These are phyloP conservation scores for Venustaconcha ellipsiformis DNA, from an alignment of 1,140 invertebrate genomes.

Conservation along the genomic window DNA sequence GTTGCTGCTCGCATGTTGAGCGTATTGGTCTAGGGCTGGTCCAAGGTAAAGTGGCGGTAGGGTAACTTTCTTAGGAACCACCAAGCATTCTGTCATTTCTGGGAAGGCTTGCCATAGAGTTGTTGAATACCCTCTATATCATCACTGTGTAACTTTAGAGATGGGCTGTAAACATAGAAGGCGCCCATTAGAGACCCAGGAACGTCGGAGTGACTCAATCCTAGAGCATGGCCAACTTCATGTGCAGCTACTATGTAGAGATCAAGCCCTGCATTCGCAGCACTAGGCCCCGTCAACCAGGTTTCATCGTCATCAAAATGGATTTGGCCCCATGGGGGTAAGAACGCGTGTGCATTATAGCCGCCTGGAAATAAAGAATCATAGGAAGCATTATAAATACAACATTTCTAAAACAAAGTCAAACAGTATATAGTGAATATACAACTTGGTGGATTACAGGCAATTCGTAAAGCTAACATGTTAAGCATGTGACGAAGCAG, in stretches of 20 bases:
- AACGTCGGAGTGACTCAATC: slow-evolving; percentile 34
- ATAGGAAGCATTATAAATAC: too few species aligned
- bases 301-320: slow-evolving; percentile 62
- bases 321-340: slow-evolving; percentile 74
- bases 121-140: slow-evolving; percentile 84
- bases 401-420: too few species aligned
- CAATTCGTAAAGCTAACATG: too few species aligned
- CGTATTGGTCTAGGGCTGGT: too few species aligned
- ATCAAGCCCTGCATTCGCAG: slow-evolving; percentile 1
- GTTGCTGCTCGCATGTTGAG: too few species aligned
- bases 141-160: slow-evolving; percentile 80
- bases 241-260: slow-evolving; percentile 40
- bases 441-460: too few species aligned
- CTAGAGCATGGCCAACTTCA: slow-evolving; percentile 47
- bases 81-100: too few species aligned
- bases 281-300: slow-evolving; percentile 52
- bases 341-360: slow-evolving; percentile 61
- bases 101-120: slow-evolving; percentile 65
- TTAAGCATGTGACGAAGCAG: too few species aligned
- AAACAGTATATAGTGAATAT: too few species aligned
- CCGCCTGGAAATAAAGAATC: slow-evolving; percentile 21
- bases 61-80: too few species aligned
- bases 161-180: slow-evolving; percentile 13
- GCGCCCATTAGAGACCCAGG: slow-evolving; percentile 38
- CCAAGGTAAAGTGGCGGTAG: too few species aligned